Evolutionary conservation across 2,888 invertebrate genomes (phyloP).

Genomic region (Hypsopygia costalis): DNA sequence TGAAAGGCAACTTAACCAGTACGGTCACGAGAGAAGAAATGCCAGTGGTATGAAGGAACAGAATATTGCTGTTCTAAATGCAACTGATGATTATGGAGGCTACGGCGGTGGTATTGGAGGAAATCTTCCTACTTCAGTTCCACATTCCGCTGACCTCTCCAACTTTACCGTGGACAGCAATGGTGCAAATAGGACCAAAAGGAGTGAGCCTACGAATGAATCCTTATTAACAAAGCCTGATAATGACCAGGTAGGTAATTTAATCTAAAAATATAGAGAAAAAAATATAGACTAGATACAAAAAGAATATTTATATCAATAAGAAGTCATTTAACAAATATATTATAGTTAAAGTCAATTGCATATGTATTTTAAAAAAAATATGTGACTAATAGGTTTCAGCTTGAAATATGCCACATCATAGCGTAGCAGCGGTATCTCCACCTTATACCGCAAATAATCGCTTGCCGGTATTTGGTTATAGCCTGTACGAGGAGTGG

Average conservation of each 20-base stretch:
- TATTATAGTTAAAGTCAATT: too few species aligned
- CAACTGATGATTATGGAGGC: slow-evolving; percentile 45
- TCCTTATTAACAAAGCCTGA: slow-evolving; percentile 45
- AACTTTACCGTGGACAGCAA: slow-evolving; percentile 18
- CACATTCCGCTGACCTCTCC: slow-evolving; percentile 26
- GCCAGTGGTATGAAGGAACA: slow-evolving; percentile 38
- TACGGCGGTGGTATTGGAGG: slow-evolving; percentile 37
- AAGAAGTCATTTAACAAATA: too few species aligned
- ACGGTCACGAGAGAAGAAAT: slow-evolving; percentile 50
- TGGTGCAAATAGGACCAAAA: slow-evolving; percentile 32
- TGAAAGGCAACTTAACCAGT: slow-evolving; percentile 31
- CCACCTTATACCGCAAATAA: too few species aligned
- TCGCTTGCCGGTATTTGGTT: too few species aligned
- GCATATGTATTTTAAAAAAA: too few species aligned
- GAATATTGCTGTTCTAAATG: slow-evolving; percentile 40
- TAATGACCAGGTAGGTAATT: slow-evolving; percentile 46
- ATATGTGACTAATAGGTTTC: too few species aligned
- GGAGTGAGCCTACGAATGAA: slow-evolving; percentile 52
- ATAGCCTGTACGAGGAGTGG: too few species aligned
- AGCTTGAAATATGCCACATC: too few species aligned
- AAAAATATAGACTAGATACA: too few species aligned
- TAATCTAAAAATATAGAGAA: too few species aligned
- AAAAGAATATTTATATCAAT: too few species aligned
- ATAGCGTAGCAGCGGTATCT: too few species aligned
- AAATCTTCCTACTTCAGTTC: slow-evolving; percentile 34